Percentiles rank a stretch among this genome's conserved stretches.
Conservation (phyloP, 1,140 invertebrate species). For the Drosophila tsacasi region DNA sequence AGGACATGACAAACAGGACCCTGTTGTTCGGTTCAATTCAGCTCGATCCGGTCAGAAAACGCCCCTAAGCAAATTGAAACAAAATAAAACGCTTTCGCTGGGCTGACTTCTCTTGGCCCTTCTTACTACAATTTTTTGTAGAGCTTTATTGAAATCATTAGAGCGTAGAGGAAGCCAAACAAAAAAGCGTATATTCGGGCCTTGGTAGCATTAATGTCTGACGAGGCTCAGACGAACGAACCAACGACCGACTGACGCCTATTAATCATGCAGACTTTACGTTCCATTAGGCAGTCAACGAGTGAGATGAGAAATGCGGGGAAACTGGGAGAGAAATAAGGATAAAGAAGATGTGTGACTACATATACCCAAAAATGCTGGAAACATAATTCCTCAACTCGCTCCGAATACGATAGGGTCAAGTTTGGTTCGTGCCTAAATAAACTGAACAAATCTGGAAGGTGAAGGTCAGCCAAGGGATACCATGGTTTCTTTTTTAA, state of each 20-base stretch:
- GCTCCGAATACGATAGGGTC: constrained; percentile 29
- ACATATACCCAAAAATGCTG: constrained; percentile 17
- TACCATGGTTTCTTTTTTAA: not conserved
- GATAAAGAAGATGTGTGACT: constrained; percentile 3
- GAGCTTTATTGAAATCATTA: constrained; percentile 80
- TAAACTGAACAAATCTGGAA: constrained; percentile 1
- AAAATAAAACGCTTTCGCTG: constrained; percentile 56
- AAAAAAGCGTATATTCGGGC: constrained; percentile 27
- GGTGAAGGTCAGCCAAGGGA: not conserved
- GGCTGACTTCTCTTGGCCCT: constrained; percentile 42
- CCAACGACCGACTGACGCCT: constrained; percentile 72
- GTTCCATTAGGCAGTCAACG: constrained; percentile 77
- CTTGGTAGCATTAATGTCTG: constrained; percentile 64
- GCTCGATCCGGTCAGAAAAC: constrained; percentile 38
- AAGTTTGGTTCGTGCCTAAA: constrained; percentile 16
- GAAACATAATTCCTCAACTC: constrained; percentile 34
- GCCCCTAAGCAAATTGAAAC: constrained; percentile 71
- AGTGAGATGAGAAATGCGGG: constrained; percentile 10
- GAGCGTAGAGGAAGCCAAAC: constrained; percentile 52
- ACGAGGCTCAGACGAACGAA: constrained; percentile 56
- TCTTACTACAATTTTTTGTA: constrained; percentile 27
- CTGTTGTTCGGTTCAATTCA: constrained; percentile 37
- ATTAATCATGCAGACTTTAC: constrained; percentile 83
- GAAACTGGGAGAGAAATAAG: not conserved
- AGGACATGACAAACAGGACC: constrained; percentile 47